Base-by-base conservation (phyloP, 2,888 invertebrate genomes). In the Drosophila demipolita region DNA sequence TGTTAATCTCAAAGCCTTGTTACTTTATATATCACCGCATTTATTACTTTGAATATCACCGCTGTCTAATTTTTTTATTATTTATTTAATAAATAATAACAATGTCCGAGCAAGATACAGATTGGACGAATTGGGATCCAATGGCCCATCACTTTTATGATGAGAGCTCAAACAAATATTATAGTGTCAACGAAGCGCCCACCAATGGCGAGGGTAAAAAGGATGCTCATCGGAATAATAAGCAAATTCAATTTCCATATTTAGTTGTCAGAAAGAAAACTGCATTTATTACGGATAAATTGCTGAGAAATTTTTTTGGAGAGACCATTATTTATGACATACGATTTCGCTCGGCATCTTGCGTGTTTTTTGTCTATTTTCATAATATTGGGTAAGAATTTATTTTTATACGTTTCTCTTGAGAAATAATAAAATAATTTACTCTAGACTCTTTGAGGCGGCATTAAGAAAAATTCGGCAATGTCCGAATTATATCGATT, bases 121-220 rank as follows among this genome's bases (percentile, higher is more conserved):
- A 78, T 17, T 76, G 66, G 64, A 33, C 45, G 2, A 33, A 69
- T 9, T 86, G 80, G 75, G 45, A 87, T 70, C 89, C 82, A 1
- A 74, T 79, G 69, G 65, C 64, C 7, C 26, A 71, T 7, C 73
- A 82, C 4, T 86, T 54, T 36, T 20, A 75, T 35, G 59, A 81
- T 11, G 64, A 67, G 15, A 26, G 1, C 0, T 29, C 9, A 1
- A 87, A 70, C 20, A 65, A 48, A 1, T 87, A 82, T 50, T 50
- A 45, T 1, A 66, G 32, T 32, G 29, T 67, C 9, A 71, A 65
- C 0, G 59, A 62, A 26, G 38, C 36, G 1, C n/a, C 58, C 0
- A 2, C 17, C 0, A 54, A 42, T 9, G 36, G 42, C 0, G 33
- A 26, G 3, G 0, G 1, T 5, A 59, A 52, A 29, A 32, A 42